Conservation (phyloP, 2,797 vertebrate genomes). For the Leucoraja ocellata region DNA sequence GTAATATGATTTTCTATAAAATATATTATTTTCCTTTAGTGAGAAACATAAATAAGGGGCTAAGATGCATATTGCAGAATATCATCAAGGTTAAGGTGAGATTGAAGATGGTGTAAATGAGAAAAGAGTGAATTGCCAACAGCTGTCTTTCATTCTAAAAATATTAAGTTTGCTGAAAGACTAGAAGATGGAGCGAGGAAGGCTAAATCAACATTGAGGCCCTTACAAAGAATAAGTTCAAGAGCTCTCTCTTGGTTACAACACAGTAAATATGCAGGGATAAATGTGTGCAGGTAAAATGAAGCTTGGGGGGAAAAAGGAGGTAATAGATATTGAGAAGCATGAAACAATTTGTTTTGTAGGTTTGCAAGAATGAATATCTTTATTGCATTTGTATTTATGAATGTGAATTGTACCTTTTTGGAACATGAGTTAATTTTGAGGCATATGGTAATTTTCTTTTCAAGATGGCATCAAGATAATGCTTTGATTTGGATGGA, state of each 20-base stretch:
- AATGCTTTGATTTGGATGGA: not conserved
- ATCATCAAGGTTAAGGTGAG: not conserved
- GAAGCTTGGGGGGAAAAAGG: not conserved
- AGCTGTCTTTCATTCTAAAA: not conserved
- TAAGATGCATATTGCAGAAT: not conserved
- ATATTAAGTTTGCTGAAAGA: not conserved
- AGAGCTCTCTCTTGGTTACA: not conserved
- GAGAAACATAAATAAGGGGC: not conserved
- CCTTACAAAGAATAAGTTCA: not conserved
- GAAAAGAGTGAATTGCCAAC: not conserved
- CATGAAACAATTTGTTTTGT: not conserved
- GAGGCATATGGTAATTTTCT: not conserved
- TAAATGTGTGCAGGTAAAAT: not conserved
- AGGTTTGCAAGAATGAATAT: not conserved
- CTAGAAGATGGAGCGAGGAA: not conserved
- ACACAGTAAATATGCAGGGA: not conserved
- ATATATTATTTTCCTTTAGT: not conserved
- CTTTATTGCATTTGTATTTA: not conserved
- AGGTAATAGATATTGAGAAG: not conserved
- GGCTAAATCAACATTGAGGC: not conserved
- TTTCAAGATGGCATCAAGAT: not conserved
- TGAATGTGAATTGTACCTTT: not conserved
- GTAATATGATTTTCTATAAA: not conserved
- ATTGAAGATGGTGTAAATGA: not conserved
- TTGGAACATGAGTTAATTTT: not conserved